Percentiles rank a stretch among this genome's conserved stretches.
Conservation (phyloP, 2,113 vertebrate genomes). For the Camelus dromedarius region DNA sequence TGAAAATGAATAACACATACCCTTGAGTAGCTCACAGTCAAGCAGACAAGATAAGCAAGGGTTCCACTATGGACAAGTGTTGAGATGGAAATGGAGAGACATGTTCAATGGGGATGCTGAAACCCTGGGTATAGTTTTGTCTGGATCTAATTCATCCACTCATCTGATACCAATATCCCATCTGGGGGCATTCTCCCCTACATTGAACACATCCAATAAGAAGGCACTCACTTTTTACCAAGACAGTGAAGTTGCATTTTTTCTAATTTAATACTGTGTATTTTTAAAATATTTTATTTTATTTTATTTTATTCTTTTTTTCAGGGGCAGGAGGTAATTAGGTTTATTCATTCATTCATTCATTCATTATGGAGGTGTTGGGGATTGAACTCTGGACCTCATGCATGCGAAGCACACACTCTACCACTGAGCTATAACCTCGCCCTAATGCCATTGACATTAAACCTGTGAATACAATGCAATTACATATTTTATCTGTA, state of each 20-base stretch:
- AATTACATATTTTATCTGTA: constrained; percentile 46
- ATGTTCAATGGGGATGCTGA: not conserved
- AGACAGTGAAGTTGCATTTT: constrained; percentile 17
- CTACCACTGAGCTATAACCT: no score
- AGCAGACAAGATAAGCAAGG: not conserved
- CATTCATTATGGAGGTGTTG: no score
- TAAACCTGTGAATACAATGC: not conserved
- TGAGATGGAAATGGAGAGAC: not conserved
- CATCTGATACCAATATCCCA: not conserved
- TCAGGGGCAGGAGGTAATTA: no score
- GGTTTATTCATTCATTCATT: no score
- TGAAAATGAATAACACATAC: not conserved
- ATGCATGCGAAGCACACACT: no score
- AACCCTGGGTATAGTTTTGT: constrained; percentile 23
- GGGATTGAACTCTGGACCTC: no score
- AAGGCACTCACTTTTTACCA: not conserved
- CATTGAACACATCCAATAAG: constrained; percentile 32
- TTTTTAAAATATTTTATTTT: not conserved
- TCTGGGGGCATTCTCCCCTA: not conserved
- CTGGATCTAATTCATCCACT: constrained; percentile 3
- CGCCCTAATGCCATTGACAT: not conserved
- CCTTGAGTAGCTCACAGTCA: not conserved
- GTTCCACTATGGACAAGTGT: not conserved
- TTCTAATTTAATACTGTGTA: not conserved
- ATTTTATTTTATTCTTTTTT: no score